These are phyloP conservation scores for Microchrysa polita DNA, from an alignment of 2,888 invertebrate species.

Conservation along the genomic window DNA sequence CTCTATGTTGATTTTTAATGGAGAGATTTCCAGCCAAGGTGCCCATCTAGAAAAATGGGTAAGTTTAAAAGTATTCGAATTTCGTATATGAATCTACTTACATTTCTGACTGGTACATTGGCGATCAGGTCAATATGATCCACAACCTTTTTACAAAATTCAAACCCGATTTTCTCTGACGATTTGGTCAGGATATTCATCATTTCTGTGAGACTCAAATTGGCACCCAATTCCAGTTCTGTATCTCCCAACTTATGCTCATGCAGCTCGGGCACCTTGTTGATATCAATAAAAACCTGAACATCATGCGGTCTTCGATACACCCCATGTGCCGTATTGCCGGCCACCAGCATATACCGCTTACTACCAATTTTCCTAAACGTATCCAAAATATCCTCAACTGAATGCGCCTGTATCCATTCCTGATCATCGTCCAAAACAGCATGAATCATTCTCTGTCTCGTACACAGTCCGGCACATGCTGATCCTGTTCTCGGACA, in stretches of 20 bases:
- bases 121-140: slow-evolving; percentile 76
- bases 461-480: slow-evolving; percentile 60
- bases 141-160: slow-evolving; percentile 70
- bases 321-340: slow-evolving; percentile 78
- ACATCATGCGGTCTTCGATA: slow-evolving; percentile 64
- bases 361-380: slow-evolving; percentile 65
- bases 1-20: slow-evolving; percentile 72
- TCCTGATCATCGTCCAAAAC: slow-evolving; percentile 56
- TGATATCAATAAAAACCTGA: slow-evolving; percentile 70
- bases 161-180: slow-evolving; percentile 64
- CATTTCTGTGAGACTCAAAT: slow-evolving; percentile 64
- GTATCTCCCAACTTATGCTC: slow-evolving; percentile 54
- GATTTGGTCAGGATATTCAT: slow-evolving; percentile 62
- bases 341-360: slow-evolving; percentile 73
- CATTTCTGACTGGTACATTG: slow-evolving; percentile 71
- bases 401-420: slow-evolving; percentile 70
- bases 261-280: slow-evolving; percentile 67
- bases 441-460: slow-evolving; percentile 32
- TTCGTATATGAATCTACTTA: slow-evolving; percentile 56
- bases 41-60: slow-evolving; percentile 66
- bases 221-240: slow-evolving; percentile 64
- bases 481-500: slow-evolving; percentile 62
- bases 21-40: slow-evolving; percentile 77
- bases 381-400: slow-evolving; percentile 69
- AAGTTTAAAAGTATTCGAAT: neutral